Conservation (phyloP, 53 echinoderm and acorn worm species). For the Pentamera pediparva region DNA sequence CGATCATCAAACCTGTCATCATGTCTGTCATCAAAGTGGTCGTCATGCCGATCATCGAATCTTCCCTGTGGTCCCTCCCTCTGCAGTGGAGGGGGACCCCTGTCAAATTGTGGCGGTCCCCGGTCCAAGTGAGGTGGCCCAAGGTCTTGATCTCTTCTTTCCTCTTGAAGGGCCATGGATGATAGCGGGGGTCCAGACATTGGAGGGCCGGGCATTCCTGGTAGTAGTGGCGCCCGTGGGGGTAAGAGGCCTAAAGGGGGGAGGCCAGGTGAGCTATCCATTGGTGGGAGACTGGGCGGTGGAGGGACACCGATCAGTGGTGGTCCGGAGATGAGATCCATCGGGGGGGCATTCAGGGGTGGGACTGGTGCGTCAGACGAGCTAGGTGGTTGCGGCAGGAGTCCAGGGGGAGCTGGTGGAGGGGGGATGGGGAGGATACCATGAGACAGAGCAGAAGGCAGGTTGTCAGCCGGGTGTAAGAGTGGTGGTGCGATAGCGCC, state of each 20-base stretch:
- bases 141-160: constrained; percentile 16
- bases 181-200: constrained; percentile 9
- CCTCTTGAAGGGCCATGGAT: background rate
- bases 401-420: constrained; percentile 14
- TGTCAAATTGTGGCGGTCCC: constrained; percentile 35
- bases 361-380: background rate
- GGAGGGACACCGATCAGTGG: constrained; percentile 2
- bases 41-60: too few relatives aligned
- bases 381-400: background rate
- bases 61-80: too few relatives aligned
- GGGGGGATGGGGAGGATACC: constrained; percentile 13
- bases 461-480: background rate
- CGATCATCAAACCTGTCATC: too few relatives aligned
- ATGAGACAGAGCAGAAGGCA: constrained; percentile 4
- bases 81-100: constrained; percentile 9
- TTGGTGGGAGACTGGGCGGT: too few relatives aligned
- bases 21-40: too few relatives aligned
- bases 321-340: constrained; percentile 1
- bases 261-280: too few relatives aligned
- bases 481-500: constrained; percentile 11
- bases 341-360: constrained; percentile 8
- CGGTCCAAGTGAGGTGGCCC: background rate
- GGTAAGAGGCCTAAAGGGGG: too few relatives aligned
- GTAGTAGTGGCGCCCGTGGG: too few relatives aligned
- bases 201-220: constrained; percentile 5